These are phyloP conservation scores for Apeltes quadracus DNA, from an alignment of 2,113 vertebrate species.

Conservation along the genomic window DNA sequence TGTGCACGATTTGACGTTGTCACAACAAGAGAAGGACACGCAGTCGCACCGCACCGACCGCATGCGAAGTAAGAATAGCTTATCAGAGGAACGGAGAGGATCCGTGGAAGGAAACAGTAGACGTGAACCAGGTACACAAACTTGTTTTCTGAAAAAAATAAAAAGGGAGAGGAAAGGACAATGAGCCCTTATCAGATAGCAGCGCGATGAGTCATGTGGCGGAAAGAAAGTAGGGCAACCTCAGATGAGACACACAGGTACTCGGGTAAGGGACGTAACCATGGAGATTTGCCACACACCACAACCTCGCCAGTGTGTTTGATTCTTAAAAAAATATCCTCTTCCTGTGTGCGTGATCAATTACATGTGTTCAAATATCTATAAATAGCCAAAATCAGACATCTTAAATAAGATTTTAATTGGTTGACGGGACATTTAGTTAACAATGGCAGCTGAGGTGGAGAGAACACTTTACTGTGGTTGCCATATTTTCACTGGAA, in stretches of 20 bases:
- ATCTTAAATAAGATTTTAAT: neutral
- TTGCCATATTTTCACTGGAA: neutral
- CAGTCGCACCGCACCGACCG: neutral
- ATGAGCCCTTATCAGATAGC: constrained; percentile 65
- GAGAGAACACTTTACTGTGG: neutral
- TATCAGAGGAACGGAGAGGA: constrained; percentile 7
- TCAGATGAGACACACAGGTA: constrained; percentile 50
- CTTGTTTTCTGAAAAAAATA: constrained; percentile 47
- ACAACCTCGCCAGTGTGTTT: constrained; percentile 20
- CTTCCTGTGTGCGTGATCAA: neutral
- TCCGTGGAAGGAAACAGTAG: constrained; percentile 22
- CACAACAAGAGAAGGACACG: constrained; percentile 36
- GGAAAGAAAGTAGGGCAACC: constrained; percentile 69
- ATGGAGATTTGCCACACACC: constrained; percentile 17
- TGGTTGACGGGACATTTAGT: neutral
- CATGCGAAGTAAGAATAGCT: neutral
- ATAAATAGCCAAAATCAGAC: constrained; percentile 5
- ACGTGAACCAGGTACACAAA: constrained; percentile 33
- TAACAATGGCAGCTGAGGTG: neutral
- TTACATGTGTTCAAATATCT: neutral
- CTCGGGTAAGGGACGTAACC: constrained; percentile 52
- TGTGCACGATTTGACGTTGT: constrained; percentile 41
- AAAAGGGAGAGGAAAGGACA: constrained; percentile 51
- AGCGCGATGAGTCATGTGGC: constrained; percentile 67
- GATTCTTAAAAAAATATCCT: neutral